Evolutionary conservation across 1,140 invertebrate species (phyloP), one percentile per base, ranked within the genome.

Genomic region (Mercenaria mercenaria): DNA sequence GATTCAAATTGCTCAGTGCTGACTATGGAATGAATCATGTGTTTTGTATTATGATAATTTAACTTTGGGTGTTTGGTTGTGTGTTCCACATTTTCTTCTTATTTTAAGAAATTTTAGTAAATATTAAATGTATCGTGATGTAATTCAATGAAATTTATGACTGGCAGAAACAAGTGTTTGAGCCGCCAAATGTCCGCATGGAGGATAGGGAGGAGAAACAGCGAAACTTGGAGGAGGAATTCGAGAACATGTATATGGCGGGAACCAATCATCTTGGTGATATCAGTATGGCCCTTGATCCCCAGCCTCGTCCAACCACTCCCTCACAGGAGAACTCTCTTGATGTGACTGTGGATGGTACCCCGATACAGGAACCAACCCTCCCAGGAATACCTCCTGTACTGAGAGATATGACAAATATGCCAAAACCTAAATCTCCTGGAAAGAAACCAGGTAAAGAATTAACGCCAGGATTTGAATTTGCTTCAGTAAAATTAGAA

Each of bases 121-220:
- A n/a, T n/a, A n/a, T n/a, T n/a, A n/a, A n/a, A n/a, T n/a, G n/a
- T n/a, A n/a, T n/a, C n/a, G n/a, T n/a, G n/a, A n/a, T n/a, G n/a
- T n/a, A n/a, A n/a, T n/a, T n/a, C n/a, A n/a, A n/a, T n/a, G n/a
- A n/a, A n/a, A n/a, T n/a, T n/a, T n/a, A n/a, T n/a, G n/a, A n/a
- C n/a, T n/a, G n/a, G n/a, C 83, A 95, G 94, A 95, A 95, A 88
- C 93, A 95, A 85, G 94, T 95, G 47, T 96, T 95, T 91, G 81
- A 94, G n/a, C 95, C 95, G n/a, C 95, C 95, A 37, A 92, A 94
- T 83, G 77, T 90, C 15, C 92, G 94, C 15, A 52, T 94, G 26
- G 94, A 95, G 39, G 94, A 95, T 32, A 91, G 91, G n/a, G 91
- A 93, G 13, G 94, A 96, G 6, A 92, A 88, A 50, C 95, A 96